Base-by-base conservation (phyloP, 1,140 invertebrate genomes). In the Nasonia vitripennis region DNA sequence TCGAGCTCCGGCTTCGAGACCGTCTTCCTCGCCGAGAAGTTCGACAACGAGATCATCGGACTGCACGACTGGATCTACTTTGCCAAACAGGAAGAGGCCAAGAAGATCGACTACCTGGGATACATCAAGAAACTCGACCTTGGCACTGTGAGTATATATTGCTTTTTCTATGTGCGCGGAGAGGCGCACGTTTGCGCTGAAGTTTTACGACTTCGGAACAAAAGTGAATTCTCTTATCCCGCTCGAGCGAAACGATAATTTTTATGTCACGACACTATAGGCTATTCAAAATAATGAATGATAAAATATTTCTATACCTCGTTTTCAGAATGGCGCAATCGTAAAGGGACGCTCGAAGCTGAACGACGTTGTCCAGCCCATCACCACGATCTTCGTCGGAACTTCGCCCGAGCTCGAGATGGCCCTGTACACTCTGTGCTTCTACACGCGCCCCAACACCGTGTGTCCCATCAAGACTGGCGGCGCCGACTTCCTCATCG, bases 391-490 rank as follows among this genome's bases (percentile, higher is more conserved):
- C 83, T 95, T 96, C 84, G 93, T 96, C 5, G 96, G 96, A 14
- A 95, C 95, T 27, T 95, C 95, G 84, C 96, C 96, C 0, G 96
- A 96, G 90, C 94, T 96, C 87, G 96, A 96, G 88, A 94, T 96
- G 90, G 95, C 95, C 68, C 91, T 96, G 0, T 96, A 96, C 89
- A 96, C 95, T 0, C 87, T 95, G 27, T 95, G 95, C 84, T 95
- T 95, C 88, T 93, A 94, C 84, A 89, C 93, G 6, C 89, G 94
- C 20, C 94, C 95, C 2, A 93, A 94, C 74, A 89, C 87, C n/a
- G 88, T 88, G 5, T 95, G 95, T 87, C 93, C 93, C 0, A 84
- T 95, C 31, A 91, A 90, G 4, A 86, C 94, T 0, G 92, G 91
- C 81, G 92, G 91, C 83, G 91, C 89, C 14, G 85, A 92, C 5